Conservation (phyloP, 1,140 invertebrate genomes). For the Pantala flavescens region DNA sequence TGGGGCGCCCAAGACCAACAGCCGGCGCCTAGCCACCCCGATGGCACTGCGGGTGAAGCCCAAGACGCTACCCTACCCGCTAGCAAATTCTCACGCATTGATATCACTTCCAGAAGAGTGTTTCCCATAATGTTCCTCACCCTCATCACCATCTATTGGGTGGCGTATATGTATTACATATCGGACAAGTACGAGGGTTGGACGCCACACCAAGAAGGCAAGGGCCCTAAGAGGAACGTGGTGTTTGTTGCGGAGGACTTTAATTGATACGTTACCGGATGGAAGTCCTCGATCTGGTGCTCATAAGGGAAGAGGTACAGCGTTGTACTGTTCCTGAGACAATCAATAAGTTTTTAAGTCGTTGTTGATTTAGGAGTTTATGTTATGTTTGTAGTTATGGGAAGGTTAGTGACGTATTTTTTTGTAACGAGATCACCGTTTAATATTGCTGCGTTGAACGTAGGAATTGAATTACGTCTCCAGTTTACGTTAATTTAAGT, state of each 20-base stretch:
- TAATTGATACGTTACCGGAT: not conserved
- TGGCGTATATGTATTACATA: conserved; percentile 35
- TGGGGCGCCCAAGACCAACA: conserved; percentile 13
- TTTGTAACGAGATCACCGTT: too few relatives aligned
- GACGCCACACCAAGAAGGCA: not conserved
- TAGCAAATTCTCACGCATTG: conserved; percentile 37
- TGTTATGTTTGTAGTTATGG: too few relatives aligned
- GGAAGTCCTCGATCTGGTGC: too few relatives aligned
- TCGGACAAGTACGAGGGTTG: conserved; percentile 25
- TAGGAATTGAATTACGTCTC: too few relatives aligned
- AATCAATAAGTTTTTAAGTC: too few relatives aligned
- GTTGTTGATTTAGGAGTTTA: too few relatives aligned
- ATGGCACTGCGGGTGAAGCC: conserved; percentile 17
- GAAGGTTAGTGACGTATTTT: too few relatives aligned
- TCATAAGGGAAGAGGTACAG: too few relatives aligned
- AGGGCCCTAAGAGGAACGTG: not conserved
- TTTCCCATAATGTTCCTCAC: conserved; percentile 41
- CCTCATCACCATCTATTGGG: conserved; percentile 43
- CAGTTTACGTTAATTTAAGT: too few relatives aligned
- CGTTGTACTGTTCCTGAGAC: too few relatives aligned
- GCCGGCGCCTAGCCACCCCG: conserved; percentile 20
- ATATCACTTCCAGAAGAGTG: conserved; percentile 37
- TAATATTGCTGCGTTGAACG: too few relatives aligned
- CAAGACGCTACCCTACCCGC: not conserved
- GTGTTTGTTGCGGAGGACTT: not conserved